Evolutionary conservation across 2,113 vertebrate species (phyloP).

Genomic region (Narcine bancroftii): DNA sequence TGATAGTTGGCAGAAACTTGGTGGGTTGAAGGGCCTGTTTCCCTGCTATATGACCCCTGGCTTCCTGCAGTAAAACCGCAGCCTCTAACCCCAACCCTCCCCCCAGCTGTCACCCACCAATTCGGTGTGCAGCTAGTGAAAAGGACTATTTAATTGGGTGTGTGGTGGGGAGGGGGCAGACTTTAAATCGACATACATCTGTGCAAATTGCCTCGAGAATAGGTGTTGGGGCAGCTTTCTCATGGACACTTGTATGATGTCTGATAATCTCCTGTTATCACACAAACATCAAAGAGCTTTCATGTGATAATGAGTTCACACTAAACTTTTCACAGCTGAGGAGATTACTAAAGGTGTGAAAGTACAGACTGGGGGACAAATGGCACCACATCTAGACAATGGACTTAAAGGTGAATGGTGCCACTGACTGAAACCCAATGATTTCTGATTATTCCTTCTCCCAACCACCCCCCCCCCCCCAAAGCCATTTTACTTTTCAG

Average conservation of each 20-base stretch:
- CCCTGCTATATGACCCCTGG: too few relatives aligned
- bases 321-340: slow-evolving; percentile 50
- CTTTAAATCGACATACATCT: slow-evolving; percentile 51
- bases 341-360: slow-evolving; percentile 43
- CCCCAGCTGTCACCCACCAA: background rate
- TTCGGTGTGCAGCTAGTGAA: background rate
- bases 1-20: too few relatives aligned
- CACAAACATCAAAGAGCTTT: slow-evolving; percentile 50
- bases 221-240: slow-evolving; percentile 44
- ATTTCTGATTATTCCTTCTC: background rate
- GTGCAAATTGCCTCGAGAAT: slow-evolving; percentile 42
- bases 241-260: slow-evolving; percentile 46
- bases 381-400: background rate
- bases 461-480: too few relatives aligned
- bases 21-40: too few relatives aligned
- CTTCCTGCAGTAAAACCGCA: too few relatives aligned
- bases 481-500: background rate
- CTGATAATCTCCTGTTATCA: slow-evolving; percentile 41
- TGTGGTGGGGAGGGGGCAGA: slow-evolving; percentile 39
- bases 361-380: background rate
- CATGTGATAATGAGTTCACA: slow-evolving; percentile 51
- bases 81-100: background rate
- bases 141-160: slow-evolving; percentile 39
- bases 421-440: background rate
- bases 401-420: background rate